These are phyloP conservation scores for Anoncus sp. DNA, from an alignment of 2,888 invertebrate species.

Conservation along the genomic window DNA sequence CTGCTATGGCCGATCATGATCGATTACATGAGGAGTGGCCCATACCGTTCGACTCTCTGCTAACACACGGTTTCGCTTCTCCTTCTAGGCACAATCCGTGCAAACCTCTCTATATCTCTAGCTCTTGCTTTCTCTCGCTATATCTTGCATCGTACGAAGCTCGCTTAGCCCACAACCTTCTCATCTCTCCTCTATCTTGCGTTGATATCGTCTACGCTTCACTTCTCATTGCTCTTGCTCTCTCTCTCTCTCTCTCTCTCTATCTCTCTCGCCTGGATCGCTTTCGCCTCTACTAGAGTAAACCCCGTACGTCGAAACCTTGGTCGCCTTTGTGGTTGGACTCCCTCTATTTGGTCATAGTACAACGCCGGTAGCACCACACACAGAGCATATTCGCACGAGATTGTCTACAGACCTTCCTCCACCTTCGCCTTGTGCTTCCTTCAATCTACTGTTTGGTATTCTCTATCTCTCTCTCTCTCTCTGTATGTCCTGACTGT, in stretches of 20 bases:
- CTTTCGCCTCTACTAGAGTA: slow-evolving; percentile 44
- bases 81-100: slow-evolving; percentile 21
- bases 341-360: slow-evolving; percentile 71
- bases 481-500: slow-evolving; percentile 22
- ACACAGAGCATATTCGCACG: slow-evolving; percentile 74
- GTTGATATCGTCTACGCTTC: slow-evolving; percentile 35
- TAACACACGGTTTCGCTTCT: slow-evolving; percentile 28
- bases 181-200: slow-evolving; percentile 45
- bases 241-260: no score
- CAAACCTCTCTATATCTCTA: slow-evolving; percentile 32
- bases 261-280: slow-evolving; percentile 40
- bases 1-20: slow-evolving; percentile 48
- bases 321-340: slow-evolving; percentile 70
- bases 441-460: slow-evolving; percentile 23
- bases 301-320: slow-evolving; percentile 49
- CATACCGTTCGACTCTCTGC: slow-evolving; percentile 7
- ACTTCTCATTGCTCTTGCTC: slow-evolving; percentile 26
- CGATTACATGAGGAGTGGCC: slow-evolving; percentile 46
- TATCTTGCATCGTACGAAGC: slow-evolving; percentile 13
- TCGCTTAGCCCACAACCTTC: slow-evolving; percentile 11
- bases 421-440: slow-evolving; percentile 7
- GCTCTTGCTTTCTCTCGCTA: slow-evolving; percentile 16
- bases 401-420: slow-evolving; percentile 53
- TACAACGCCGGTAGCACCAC: slow-evolving; percentile 47
- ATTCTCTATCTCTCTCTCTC: no score